Evolutionary conservation across 2,888 invertebrate genomes (phyloP), one percentile per base, ranked within the genome.

Genomic region (Lasioglossum pauxillum): DNA sequence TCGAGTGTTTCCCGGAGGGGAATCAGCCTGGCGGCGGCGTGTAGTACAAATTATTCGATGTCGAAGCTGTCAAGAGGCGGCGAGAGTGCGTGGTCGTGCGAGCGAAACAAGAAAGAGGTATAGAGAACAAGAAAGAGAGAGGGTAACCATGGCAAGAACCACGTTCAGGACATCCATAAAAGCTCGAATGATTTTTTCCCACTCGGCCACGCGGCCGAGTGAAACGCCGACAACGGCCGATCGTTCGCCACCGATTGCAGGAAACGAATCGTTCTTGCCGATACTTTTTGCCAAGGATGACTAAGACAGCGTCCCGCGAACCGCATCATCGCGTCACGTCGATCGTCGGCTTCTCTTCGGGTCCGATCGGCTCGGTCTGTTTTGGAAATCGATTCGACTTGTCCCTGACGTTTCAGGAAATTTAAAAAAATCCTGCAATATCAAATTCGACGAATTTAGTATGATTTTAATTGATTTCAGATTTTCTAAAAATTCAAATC

Each of bases 1-100:
- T 67, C 57, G 64, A 14, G 38, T 49, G 53, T 74, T 60, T 84
- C 53, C 73, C 16, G 41, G 31, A 10, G 74, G 49, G 57, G 60
- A 10, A 60, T 10, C n/a, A 16, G 31, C 69, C 16, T 41, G 60
- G 60, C 64, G 31, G 41, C 64, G 64, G 46, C 67, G 67, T 57
- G 84, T 31, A 31, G 46, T 78, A 86, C 82, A 86, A 86, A 85
- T 86, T 86, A 82, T 82, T 86, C 85, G 85, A 86, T 75, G 78
- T 85, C 78, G 75, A 82, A 79, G 74, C 76, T 75, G 82, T 82
- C 80, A 72, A 12, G 78, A 64, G 38, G 23, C 74, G 31, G 67
- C 67, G 67, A 27, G 60, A 53, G 76, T 64, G 57, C 41, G 78
- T 84, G 41, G 74, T 78, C 71, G 46, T 60, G 78, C 53, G 67